These are phyloP conservation scores for Lamprotornis superbus DNA, from an alignment of 2,113 vertebrate genomes.

Conservation along the genomic window DNA sequence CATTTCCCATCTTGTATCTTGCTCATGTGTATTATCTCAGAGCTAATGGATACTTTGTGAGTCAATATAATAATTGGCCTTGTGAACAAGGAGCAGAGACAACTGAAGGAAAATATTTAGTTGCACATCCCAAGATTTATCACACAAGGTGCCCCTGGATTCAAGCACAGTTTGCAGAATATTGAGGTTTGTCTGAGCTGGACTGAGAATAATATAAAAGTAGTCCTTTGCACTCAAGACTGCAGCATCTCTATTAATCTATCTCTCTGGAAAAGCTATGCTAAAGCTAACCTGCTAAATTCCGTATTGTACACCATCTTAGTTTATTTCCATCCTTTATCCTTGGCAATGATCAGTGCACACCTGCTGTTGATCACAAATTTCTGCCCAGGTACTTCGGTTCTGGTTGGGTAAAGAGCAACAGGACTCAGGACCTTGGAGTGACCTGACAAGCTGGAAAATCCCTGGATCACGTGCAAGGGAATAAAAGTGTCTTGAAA, in stretches of 20 bases:
- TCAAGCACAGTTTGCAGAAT: neutral
- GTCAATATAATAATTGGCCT: neutral
- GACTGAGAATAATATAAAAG: neutral
- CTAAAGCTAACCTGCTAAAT: neutral
- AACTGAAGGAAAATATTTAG: neutral
- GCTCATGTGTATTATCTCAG: neutral
- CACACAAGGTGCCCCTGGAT: neutral
- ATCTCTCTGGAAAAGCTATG: neutral
- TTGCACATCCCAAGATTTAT: neutral
- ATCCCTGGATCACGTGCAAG: rapidly evolving
- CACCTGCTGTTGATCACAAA: neutral
- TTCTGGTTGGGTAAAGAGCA: neutral
- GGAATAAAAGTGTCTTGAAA: neutral
- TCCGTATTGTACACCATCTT: neutral
- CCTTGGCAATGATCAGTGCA: neutral
- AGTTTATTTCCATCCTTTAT: neutral
- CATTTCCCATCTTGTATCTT: neutral
- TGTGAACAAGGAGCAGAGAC: neutral
- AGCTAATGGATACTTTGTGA: neutral
- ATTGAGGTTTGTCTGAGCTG: neutral
- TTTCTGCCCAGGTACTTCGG: neutral
- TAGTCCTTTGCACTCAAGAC: neutral
- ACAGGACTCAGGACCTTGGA: neutral
- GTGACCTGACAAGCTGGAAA: neutral
- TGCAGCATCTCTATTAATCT: neutral